These are phyloP conservation scores for Drosophila kokeensis DNA, from an alignment of 2,888 invertebrate species.

Conservation along the genomic window DNA sequence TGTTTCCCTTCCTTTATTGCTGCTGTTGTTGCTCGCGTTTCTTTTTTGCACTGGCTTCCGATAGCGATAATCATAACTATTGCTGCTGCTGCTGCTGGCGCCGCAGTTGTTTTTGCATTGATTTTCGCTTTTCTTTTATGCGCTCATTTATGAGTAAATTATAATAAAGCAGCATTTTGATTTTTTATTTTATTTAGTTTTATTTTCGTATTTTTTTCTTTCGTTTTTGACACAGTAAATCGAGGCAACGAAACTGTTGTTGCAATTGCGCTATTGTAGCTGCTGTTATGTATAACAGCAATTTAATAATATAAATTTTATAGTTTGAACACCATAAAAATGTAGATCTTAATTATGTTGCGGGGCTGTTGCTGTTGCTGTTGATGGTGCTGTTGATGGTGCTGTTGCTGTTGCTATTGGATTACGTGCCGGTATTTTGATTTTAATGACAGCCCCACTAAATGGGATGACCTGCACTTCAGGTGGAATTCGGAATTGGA, in stretches of 20 bases:
- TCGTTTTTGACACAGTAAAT: slow-evolving; percentile 6
- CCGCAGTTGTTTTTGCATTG: slow-evolving; percentile 32
- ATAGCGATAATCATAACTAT: slow-evolving; percentile 58
- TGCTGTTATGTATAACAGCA: slow-evolving; percentile 64
- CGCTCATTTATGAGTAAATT: slow-evolving; percentile 50
- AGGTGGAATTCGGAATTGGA: slow-evolving; percentile 32
- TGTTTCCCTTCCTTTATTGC: slow-evolving; percentile 1
- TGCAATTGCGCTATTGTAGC: slow-evolving; percentile 29
- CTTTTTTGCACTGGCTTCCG: slow-evolving; percentile 46
- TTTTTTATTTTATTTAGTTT: slow-evolving; percentile 10
- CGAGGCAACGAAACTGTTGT: slow-evolving; percentile 9
- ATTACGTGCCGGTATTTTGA: slow-evolving; percentile 76
- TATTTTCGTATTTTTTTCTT: slow-evolving; percentile 18
- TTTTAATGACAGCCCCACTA: slow-evolving; percentile 62
- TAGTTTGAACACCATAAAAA: slow-evolving; percentile 78
- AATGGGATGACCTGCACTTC: slow-evolving; percentile 56
- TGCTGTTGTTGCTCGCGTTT: slow-evolving; percentile 27
- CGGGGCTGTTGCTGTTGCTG: slow-evolving; percentile 48
- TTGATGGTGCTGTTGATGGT: background rate
- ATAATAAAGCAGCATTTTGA: slow-evolving; percentile 39
- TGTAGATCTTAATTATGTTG: slow-evolving; percentile 76
- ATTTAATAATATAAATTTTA: slow-evolving; percentile 78
- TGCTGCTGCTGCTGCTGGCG: slow-evolving; percentile 9
- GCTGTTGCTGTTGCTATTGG: slow-evolving; percentile 53
- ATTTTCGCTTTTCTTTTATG: slow-evolving; percentile 70